Evolutionary conservation across 2,888 invertebrate genomes (phyloP), one percentile per base, ranked within the genome.

Genomic region (Oegoconia quadripuncta): DNA sequence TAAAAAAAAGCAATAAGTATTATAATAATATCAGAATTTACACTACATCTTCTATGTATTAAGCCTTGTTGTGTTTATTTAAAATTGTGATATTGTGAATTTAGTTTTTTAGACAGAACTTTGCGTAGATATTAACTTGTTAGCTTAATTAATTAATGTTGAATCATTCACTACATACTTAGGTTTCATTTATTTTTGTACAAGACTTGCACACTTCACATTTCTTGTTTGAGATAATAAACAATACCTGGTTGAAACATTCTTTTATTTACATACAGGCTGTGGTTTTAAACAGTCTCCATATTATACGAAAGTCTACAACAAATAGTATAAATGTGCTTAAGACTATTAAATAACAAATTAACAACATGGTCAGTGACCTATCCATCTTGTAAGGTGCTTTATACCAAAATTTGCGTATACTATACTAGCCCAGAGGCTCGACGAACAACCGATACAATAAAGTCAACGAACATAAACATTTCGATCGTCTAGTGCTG

Each of bases 151-250:
- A 52, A 65, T 57, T 51, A 52, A 55, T 65, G 70, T 74, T 74
- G 67, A 66, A 64, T 69, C 64, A 60, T 59, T n/a, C 62, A 65
- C 57, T 64, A 23, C 27, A 27, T 27, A 67, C 60, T 71, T 75
- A 71, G 63, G 70, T 77, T 80, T 74, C 75, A 74, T 75, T 86
- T 83, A 82, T 81, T 82, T 84, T 86, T 83, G 65, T 82, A 79
- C 68, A 75, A 74, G 72, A 79, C 73, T 69, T 78, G 78, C 79
- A 79, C 74, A 69, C 67, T 72, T 71, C 70, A 74, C 70, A 69
- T 69, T 74, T 76, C 70, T 77, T 72, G 30, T 39, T 44, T 71
- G 42, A 62, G 72, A 69, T 69, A 81, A 77, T 77, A 78, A 80
- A 81, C 52, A 72, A 74, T 76, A 76, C 72, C 66, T 75, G 77